phyloP scores from a whole-genome alignment of 2,113 vertebrate genomes.

The Plecturocebus donacophilus region DNA sequence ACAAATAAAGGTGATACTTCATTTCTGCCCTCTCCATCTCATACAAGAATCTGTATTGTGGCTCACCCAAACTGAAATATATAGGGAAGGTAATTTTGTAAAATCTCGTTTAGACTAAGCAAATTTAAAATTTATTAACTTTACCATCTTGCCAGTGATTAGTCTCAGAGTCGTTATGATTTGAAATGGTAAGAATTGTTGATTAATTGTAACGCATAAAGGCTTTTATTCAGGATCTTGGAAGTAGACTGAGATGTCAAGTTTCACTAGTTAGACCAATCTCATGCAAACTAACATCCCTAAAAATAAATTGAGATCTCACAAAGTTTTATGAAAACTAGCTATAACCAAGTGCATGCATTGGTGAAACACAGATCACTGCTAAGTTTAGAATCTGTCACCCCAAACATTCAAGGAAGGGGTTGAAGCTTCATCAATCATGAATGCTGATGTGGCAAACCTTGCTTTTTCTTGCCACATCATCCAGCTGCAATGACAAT shows the following conservation, averaged over 20 bases:
- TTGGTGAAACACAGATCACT: neutral
- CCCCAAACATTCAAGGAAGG: neutral
- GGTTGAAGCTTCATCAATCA: neutral
- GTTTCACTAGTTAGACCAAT: neutral
- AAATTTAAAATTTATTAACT: neutral
- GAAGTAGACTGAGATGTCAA: neutral
- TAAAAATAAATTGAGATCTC: neutral
- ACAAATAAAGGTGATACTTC: neutral
- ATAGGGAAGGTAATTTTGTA: neutral
- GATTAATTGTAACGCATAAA: neutral
- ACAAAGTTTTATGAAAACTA: neutral
- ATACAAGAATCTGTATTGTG: neutral
- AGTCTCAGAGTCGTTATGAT: neutral
- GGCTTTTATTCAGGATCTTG: neutral
- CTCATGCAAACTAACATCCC: neutral
- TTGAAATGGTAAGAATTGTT: neutral
- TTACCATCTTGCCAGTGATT: neutral
- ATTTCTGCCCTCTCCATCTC: neutral
- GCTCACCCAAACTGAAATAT: neutral
- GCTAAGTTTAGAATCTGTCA: neutral
- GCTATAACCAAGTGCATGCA: neutral
- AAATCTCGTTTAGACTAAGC: neutral
- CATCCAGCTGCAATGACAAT: neutral
- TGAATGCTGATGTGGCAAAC: neutral
- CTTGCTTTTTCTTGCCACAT: neutral